A percentile compares a stretch with the other conserved stretches of the same genome.
Conservation (phyloP, 1,140 invertebrate genomes). For the Zaprionus africanus region DNA sequence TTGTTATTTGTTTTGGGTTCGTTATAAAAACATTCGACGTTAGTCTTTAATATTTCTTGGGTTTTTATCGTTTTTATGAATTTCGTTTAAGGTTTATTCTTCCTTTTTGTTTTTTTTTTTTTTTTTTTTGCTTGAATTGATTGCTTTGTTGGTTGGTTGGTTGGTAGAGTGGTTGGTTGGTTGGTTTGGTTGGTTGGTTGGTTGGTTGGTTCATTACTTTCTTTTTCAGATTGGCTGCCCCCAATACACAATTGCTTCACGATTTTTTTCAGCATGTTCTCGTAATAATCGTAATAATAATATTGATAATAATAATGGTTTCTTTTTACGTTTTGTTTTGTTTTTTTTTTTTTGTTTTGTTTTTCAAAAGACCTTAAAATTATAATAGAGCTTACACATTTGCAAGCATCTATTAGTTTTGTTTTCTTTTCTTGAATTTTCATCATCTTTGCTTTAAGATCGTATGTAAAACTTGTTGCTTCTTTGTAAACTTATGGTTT, state of each 20-base stretch:
- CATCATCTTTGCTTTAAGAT: conserved; percentile 57
- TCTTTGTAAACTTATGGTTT: conserved; percentile 38
- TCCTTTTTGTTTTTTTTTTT: neutral
- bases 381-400: conserved; percentile 47
- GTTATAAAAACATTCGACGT: conserved; percentile 18
- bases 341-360: conserved; percentile 29
- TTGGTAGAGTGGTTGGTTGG: conserved; percentile 48
- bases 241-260: conserved; percentile 85
- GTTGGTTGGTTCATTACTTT: conserved; percentile 64
- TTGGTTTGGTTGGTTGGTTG: conserved; percentile 49
- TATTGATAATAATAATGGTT: conserved; percentile 69
- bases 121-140: conserved; percentile 13
- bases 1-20: neutral
- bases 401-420: conserved; percentile 34
- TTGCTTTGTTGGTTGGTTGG: conserved; percentile 44
- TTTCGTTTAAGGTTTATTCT: neutral
- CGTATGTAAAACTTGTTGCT: conserved; percentile 54
- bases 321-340: conserved; percentile 43
- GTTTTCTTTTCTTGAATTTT: conserved; percentile 28
- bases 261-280: conserved; percentile 84
- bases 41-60: conserved; percentile 21
- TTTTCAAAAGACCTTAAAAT: conserved; percentile 68
- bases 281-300: conserved; percentile 77
- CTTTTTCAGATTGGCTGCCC: conserved; percentile 83
- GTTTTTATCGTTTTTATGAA: conserved; percentile 12